Evolutionary conservation across 2,888 invertebrate genomes (phyloP), one percentile per base, ranked within the genome.

Genomic region (Leptinotarsa juncta): DNA sequence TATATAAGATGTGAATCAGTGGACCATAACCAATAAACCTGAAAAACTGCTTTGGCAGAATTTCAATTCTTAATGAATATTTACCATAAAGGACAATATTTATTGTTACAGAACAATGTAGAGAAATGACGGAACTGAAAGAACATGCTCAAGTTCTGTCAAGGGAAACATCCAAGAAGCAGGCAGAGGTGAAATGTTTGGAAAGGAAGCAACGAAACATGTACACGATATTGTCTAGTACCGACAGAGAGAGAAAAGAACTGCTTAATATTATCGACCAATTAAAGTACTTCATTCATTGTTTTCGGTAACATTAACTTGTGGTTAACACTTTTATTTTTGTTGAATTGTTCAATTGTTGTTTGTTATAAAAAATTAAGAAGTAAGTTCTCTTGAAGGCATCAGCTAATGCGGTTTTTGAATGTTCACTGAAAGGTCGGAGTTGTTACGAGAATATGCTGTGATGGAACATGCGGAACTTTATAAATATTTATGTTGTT

Each of bases 101-200:
- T 71, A 80, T 77, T 73, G 72, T 89, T 89, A 15, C 88, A 91
- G 92, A 87, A 65, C 88, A 90, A 55, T 89, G 88, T 78, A 86
- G 84, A 74, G 91, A 91, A 82, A 87, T 89, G 73, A 81, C 83
- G 1, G 87, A 89, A 0, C 84, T 91, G 12, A 88, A 88, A 71
- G 88, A 88, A 0, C 88, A 89, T 74, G 90, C 89, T 85, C 89
- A 89, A 0, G 76, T 84, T 0, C 86, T 91, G 55, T 88, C 89
- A n/a, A 89, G 90, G 26, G 89, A 89, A 71, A 87, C 89, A 48
- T 88, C 89, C 26, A 88, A 89, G 81, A 88, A 89, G 70, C 90
- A 90, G 16, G 87, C 88, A 20, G 85, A 88, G 26, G 89, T 90
- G 16, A 89, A 84, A 76, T 83, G 82, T 74, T 81, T 86, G 50